Base-by-base conservation (phyloP, 2,888 invertebrate genomes). In the Andrena haemorrhoa region DNA sequence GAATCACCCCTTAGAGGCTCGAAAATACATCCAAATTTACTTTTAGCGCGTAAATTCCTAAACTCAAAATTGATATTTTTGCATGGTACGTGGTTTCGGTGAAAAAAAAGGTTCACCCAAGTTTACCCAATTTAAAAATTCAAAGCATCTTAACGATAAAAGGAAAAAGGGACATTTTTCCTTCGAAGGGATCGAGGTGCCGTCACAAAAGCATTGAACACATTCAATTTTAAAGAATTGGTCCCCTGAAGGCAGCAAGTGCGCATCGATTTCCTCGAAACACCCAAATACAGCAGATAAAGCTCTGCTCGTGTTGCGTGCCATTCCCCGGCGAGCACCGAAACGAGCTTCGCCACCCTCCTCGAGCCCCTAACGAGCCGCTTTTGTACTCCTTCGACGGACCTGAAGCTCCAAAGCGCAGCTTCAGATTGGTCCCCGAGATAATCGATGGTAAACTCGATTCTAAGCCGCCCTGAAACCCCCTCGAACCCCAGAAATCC, bases 401-500 rank as follows among this genome's bases (percentile, higher is more conserved):
- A 35, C n/a, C 31, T 5, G 35, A 51, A 20, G 16, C 31, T 29
- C 35, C 26, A 3, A 6, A 2, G 10, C 10, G 64, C 23, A n/a
- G 58, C 7, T 12, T 20, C n/a, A 68, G 63, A 75, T 75, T 41
- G 26, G 41, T 70, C 20, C 16, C 47, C 58, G 51, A 63, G 61
- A 63, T 72, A 68, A 72, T 56, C 61, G 56, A 72, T 35, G 35
- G 41, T 12, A 41, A 77, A 72, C 61, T 68, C n/a, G 29, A 63
- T 53, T 47, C 20, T 2, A 47, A 68, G 16, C 63, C 41, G 49
- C 1, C n/a, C 35, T 10, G 8, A 75, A 79, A 23, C 49, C 35
- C 23, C 23, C 51, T 41, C 35, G 51, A 49, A 65, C 16, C 35
- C 20, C 33, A n/a, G 41, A 16, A 26, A 41, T 64, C 41, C 70